Conservation (phyloP, 2,888 invertebrate genomes). For the Aquatica leii region DNA sequence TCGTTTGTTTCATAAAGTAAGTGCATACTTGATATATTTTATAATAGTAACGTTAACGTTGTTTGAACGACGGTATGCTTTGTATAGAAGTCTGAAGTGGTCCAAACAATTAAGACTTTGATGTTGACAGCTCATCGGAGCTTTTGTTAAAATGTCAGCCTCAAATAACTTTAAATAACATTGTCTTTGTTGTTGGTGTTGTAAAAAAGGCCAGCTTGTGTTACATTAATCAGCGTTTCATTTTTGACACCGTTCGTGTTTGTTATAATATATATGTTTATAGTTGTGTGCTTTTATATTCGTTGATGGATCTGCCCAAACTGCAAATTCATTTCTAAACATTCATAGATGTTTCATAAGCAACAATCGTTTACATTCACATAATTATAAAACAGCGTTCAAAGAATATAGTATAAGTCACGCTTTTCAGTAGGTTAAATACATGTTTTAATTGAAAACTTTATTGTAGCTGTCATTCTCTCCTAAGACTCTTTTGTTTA, state of each 20-base stretch:
- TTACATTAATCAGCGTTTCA: conserved; percentile 46
- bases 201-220: conserved; percentile 39
- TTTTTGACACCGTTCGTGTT: conserved; percentile 30
- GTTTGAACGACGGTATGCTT: conserved; percentile 39
- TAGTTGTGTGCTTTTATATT: conserved; percentile 26
- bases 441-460: conserved; percentile 8
- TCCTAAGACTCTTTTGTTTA: neutral
- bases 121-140: conserved; percentile 50
- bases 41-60: conserved; percentile 37
- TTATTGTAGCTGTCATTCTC: neutral
- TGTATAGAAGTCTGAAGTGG: conserved; percentile 46
- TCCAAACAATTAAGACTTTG: conserved; percentile 52
- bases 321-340: conserved; percentile 14
- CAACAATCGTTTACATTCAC: too few species aligned
- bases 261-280: conserved; percentile 37
- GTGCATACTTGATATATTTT: conserved; percentile 25
- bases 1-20: conserved; percentile 21
- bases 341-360: neutral
- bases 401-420: neutral
- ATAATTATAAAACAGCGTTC: too few species aligned
- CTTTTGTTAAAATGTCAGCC: conserved; percentile 48
- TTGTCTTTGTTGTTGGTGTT: conserved; percentile 48
- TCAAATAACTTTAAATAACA: conserved; percentile 50
- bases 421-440: conserved; percentile 1
- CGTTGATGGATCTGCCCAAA: conserved; percentile 17